A percentile compares a stretch with the other conserved stretches of the same genome.
These are phyloP conservation scores for Agonopterix heracliana DNA, from an alignment of 2,888 invertebrate species.

Conservation along the genomic window DNA sequence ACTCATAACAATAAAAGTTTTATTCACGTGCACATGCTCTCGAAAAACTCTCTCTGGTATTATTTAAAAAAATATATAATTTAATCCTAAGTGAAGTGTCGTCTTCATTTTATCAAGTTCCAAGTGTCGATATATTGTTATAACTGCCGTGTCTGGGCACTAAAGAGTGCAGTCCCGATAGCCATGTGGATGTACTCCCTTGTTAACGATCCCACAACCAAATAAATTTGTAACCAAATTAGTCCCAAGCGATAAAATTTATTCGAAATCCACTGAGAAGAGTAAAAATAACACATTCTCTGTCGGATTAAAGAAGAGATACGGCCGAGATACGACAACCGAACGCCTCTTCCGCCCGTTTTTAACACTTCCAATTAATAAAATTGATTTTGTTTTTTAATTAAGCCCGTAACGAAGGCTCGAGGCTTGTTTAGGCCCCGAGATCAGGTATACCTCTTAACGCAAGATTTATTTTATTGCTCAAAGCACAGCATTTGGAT, in stretches of 20 bases:
- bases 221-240: constrained; percentile 77
- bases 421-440: constrained; percentile 58
- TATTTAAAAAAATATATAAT: constrained; percentile 58
- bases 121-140: constrained; percentile 72
- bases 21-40: constrained; percentile 50
- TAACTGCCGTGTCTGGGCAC: constrained; percentile 63
- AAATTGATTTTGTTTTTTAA: constrained; percentile 77
- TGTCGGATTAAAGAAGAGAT: constrained; percentile 75
- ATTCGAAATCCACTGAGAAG: constrained; percentile 72
- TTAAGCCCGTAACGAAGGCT: constrained; percentile 68
- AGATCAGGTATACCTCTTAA: constrained; percentile 68
- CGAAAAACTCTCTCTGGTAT: constrained; percentile 22
- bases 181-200: constrained; percentile 67
- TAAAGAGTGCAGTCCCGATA: constrained; percentile 69
- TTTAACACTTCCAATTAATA: constrained; percentile 77
- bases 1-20: constrained; percentile 58
- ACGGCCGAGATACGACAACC: constrained; percentile 63
- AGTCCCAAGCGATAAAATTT: constrained; percentile 75
- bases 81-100: constrained; percentile 71
- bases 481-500: constrained; percentile 58
- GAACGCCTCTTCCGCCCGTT: constrained; percentile 71
- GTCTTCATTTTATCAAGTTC: constrained; percentile 71
- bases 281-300: constrained; percentile 76
- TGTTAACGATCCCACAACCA: constrained; percentile 73
- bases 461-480: constrained; percentile 72